Evolutionary conservation across 2,888 invertebrate genomes (phyloP).

Genomic region (Eupeodes latifasciatus): DNA sequence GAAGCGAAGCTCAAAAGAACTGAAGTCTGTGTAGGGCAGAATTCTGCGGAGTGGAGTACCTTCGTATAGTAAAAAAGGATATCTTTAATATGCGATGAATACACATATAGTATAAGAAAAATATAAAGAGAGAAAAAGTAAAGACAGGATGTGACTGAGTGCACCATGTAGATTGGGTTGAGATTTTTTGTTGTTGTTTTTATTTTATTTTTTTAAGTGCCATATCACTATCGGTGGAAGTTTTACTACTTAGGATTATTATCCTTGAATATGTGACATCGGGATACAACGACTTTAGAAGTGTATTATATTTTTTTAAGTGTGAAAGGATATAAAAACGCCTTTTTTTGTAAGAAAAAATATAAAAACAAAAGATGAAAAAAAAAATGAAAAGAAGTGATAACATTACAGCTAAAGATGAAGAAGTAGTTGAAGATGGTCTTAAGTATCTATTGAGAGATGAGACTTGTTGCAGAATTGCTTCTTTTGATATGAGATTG

Average conservation of each 20-base stretch:
- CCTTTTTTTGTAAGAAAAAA: not conserved
- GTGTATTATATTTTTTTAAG: conserved; percentile 39
- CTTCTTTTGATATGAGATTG: conserved; percentile 25
- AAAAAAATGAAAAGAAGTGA: conserved; percentile 41
- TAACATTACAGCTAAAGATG: conserved; percentile 24
- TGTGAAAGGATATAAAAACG: conserved; percentile 34
- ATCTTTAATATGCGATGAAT: conserved; percentile 2
- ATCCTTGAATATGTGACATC: conserved; percentile 65
- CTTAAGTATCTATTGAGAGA: conserved; percentile 23
- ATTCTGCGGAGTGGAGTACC: not conserved
- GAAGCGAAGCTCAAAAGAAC: conserved; percentile 8
- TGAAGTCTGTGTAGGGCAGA: not conserved
- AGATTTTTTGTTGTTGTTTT: conserved; percentile 29
- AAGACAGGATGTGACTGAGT: conserved; percentile 3
- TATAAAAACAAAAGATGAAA: not conserved
- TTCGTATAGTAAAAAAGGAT: conserved; percentile 21
- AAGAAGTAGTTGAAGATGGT: conserved; percentile 20
- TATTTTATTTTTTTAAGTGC: conserved; percentile 53
- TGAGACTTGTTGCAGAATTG: conserved; percentile 58
- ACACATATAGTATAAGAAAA: not conserved
- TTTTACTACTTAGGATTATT: conserved; percentile 71
- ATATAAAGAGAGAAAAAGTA: not conserved
- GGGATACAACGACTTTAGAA: conserved; percentile 36
- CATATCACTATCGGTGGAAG: conserved; percentile 65
- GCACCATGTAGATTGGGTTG: conserved; percentile 12